phyloP scores from a whole-genome alignment of 2,113 vertebrate genomes.

The Coreoperca whiteheadi region DNA sequence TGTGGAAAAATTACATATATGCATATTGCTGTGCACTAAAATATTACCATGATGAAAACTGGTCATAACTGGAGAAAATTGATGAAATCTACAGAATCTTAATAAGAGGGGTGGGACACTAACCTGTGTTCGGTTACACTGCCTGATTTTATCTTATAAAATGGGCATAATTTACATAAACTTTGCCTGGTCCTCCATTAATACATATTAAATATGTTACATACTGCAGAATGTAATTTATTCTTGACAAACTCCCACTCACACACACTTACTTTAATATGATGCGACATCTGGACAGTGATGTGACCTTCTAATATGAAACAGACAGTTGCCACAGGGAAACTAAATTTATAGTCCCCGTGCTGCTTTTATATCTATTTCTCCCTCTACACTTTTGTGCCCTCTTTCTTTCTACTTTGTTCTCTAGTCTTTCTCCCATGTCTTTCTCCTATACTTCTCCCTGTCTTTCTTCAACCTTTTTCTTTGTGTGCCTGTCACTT shows the following conservation, averaged over 20 bases:
- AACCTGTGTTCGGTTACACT: not conserved
- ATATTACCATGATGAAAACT: not conserved
- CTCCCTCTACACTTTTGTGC: not conserved
- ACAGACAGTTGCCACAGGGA: constrained; percentile 55
- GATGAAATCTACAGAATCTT: constrained; percentile 1
- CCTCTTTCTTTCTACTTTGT: not conserved
- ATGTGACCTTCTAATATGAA: constrained; percentile 62
- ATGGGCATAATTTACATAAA: not conserved
- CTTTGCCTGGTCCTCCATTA: not conserved
- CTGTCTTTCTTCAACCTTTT: constrained; percentile 25
- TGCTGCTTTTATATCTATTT: constrained; percentile 36
- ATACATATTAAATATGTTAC: not conserved
- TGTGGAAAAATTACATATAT: not conserved
- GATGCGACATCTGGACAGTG: constrained; percentile 61
- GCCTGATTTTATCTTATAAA: not conserved
- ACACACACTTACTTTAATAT: constrained; percentile 41
- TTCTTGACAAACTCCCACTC: constrained; percentile 39
- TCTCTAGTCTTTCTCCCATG: not conserved
- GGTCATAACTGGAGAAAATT: not conserved
- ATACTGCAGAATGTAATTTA: constrained; percentile 38
- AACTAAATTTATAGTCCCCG: constrained; percentile 56
- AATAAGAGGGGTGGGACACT: not conserved
- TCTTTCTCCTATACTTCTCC: not conserved
- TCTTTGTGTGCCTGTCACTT: constrained; percentile 41
- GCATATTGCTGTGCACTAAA: not conserved